Conservation (phyloP, 92 coral and sea anemone species). For the Bergia sp. region DNA sequence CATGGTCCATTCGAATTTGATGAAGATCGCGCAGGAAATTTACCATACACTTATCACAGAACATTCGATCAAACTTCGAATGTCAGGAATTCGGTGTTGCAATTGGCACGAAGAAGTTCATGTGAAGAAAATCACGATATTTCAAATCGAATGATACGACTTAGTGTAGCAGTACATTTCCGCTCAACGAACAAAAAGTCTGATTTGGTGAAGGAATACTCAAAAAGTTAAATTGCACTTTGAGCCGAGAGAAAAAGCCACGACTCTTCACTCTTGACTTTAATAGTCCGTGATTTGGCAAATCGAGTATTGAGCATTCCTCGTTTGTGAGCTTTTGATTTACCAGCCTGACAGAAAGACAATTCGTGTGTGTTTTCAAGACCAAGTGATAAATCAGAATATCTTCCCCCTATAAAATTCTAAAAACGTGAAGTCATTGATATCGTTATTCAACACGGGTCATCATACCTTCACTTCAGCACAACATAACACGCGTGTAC, state of each 20-base stretch:
- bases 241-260: too few relatives aligned
- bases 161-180: background rate
- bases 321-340: background rate
- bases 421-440: background rate
- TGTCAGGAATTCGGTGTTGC: background rate
- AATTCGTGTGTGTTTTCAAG: background rate
- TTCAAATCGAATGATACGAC: background rate
- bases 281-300: background rate
- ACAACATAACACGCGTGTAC: background rate
- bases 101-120: background rate
- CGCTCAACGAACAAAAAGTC: background rate
- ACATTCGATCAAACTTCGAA: background rate
- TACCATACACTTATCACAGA: background rate
- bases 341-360: background rate
- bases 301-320: background rate
- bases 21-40: slow-evolving; percentile 1
- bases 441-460: background rate
- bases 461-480: slow-evolving; percentile 23
- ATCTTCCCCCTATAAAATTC: background rate
- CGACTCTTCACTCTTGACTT: background rate
- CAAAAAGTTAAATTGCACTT: background rate
- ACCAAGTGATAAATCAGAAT: background rate
- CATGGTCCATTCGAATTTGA: background rate
- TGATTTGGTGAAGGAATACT: background rate
- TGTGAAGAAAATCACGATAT: background rate